A percentile compares a stretch with the other conserved stretches of the same genome.
phyloP scores from a whole-genome alignment of 92 coral and sea anemone genomes.

The Parazoanthus atlanticus region DNA sequence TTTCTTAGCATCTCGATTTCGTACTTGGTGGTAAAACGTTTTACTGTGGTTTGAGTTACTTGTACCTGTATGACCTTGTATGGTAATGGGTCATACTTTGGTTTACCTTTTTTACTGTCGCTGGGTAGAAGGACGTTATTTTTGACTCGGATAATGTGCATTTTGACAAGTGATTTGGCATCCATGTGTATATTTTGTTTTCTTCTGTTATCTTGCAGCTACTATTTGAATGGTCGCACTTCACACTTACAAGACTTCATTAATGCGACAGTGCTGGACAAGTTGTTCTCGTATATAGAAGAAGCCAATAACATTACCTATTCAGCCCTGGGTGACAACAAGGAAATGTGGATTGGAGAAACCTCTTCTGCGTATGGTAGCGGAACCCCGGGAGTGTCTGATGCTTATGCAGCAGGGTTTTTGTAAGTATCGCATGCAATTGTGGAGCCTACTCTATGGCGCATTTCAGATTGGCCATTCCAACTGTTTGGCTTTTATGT shows the following conservation, averaged over 20 bases:
- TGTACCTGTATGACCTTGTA: too few species aligned
- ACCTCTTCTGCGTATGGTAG: conserved; percentile 86
- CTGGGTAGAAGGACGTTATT: too few species aligned
- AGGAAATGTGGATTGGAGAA: conserved; percentile 84
- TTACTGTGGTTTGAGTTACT: too few species aligned
- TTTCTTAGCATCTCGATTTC: too few species aligned
- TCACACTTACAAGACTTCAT: conserved; percentile 61
- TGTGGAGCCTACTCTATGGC: background rate
- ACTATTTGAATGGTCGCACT: conserved; percentile 56
- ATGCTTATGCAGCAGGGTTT: conserved; percentile 77
- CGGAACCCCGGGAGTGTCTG: conserved; percentile 62
- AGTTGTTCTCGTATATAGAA: conserved; percentile 50
- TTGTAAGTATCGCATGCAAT: conserved; percentile 51
- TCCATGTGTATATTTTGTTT: too few species aligned
- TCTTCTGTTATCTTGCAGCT: conserved; percentile 43
- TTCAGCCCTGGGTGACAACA: conserved; percentile 48
- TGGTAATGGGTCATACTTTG: too few species aligned
- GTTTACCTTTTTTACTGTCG: too few species aligned
- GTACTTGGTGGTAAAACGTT: too few species aligned
- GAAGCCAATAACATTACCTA: conserved; percentile 53
- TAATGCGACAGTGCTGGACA: conserved; percentile 76
- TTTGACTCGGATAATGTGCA: too few species aligned
- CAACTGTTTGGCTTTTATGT: background rate
- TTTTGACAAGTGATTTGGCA: too few species aligned
- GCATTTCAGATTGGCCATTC: background rate